Percentiles rank a stretch among this genome's conserved stretches.
Evolutionary conservation across 2,888 invertebrate genomes (phyloP).

Genomic region (Quadroppia sp.): DNA sequence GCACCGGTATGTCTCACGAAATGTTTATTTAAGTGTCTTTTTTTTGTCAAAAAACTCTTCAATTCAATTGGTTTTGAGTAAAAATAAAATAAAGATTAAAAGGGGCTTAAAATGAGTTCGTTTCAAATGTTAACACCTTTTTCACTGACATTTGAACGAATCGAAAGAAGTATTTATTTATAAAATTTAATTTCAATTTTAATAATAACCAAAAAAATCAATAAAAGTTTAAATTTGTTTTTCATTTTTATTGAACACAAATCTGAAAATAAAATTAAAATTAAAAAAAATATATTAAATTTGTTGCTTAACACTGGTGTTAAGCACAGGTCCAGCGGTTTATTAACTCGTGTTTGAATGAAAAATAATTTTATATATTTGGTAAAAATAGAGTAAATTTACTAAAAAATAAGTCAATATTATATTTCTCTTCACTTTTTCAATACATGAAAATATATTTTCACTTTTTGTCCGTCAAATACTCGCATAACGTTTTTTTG

Average conservation of each 20-base stretch:
- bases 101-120: too few species aligned
- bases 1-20: neutral
- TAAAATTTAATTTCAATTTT: neutral
- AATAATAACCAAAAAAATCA: neutral
- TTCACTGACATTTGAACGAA: too few species aligned
- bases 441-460: conserved; percentile 31
- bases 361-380: neutral
- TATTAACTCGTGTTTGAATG: neutral
- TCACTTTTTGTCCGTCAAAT: conserved; percentile 23
- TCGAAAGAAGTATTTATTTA: too few species aligned
- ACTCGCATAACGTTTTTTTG: conserved; percentile 28
- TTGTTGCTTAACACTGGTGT: too few species aligned
- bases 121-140: too few species aligned
- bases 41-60: neutral
- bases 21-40: neutral
- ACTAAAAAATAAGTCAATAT: conserved; percentile 29
- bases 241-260: too few species aligned
- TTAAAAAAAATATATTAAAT: too few species aligned
- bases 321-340: too few species aligned
- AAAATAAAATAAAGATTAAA: neutral
- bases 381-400: neutral
- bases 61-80: neutral
- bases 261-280: too few species aligned
- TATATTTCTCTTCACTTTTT: neutral
- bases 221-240: neutral